A percentile compares a stretch with the other conserved stretches of the same genome.
phyloP scores from a whole-genome alignment of 2,113 vertebrate species.

The Lophura nycthemera region DNA sequence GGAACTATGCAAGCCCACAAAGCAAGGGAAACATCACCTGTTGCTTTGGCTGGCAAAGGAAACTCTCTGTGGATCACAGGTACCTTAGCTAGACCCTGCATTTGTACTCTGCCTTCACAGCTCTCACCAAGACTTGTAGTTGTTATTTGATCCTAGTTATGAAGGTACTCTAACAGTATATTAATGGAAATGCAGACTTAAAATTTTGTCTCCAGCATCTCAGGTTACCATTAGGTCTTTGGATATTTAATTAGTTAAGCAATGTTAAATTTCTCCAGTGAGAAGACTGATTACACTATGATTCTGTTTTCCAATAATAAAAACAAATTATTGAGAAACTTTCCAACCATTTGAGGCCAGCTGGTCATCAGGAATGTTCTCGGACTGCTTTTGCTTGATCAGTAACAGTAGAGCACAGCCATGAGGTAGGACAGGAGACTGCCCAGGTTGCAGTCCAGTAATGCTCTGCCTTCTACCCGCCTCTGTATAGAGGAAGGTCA shows the following conservation, averaged over 20 bases:
- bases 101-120: neutral
- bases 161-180: neutral
- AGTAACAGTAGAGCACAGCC: neutral
- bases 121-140: neutral
- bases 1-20: neutral
- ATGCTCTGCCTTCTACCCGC: neutral
- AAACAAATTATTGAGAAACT: neutral
- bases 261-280: neutral
- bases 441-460: neutral
- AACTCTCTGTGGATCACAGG: neutral
- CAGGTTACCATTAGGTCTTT: neutral
- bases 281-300: neutral
- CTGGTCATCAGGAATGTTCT: neutral
- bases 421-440: neutral
- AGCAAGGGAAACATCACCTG: neutral
- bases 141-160: neutral
- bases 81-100: neutral
- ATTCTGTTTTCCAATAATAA: accelerated
- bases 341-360: neutral
- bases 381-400: neutral
- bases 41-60: neutral
- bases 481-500: neutral
- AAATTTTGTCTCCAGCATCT: neutral
- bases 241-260: neutral
- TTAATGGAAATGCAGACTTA: neutral